These are phyloP conservation scores for Mercenaria mercenaria DNA, from an alignment of 1,140 invertebrate genomes.

Conservation along the genomic window DNA sequence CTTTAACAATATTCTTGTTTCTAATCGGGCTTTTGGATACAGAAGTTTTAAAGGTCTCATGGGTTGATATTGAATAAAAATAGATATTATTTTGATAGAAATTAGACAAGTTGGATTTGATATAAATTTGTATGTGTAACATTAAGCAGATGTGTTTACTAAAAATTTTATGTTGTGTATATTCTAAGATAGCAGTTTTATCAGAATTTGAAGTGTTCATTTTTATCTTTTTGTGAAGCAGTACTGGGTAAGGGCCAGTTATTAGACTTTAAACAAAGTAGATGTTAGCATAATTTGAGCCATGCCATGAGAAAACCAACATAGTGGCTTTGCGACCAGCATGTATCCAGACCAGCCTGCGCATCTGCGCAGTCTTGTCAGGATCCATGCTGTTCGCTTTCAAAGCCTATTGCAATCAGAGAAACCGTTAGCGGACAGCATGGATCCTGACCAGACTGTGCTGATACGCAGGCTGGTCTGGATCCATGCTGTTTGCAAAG, in stretches of 20 bases:
- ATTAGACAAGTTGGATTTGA: too few relatives aligned
- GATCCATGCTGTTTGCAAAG: too few relatives aligned
- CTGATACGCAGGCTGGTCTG: too few relatives aligned
- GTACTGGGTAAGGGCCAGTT: background rate
- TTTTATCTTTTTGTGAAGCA: background rate
- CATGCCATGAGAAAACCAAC: too few relatives aligned
- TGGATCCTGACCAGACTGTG: too few relatives aligned
- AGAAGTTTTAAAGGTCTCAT: background rate
- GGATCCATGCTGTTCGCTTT: too few relatives aligned
- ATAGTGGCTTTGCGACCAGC: too few relatives aligned
- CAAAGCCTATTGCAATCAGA: too few relatives aligned
- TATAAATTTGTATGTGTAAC: background rate
- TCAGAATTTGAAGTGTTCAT: background rate
- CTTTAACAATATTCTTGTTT: background rate
- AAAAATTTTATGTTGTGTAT: background rate
- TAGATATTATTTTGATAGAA: too few relatives aligned
- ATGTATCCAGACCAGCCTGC: too few relatives aligned
- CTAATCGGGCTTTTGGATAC: background rate
- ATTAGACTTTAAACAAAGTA: background rate
- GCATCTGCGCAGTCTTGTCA: too few relatives aligned
- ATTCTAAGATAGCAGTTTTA: background rate
- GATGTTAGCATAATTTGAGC: conserved; percentile 6
- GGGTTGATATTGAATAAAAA: background rate
- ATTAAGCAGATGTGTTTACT: background rate
- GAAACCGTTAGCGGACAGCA: too few relatives aligned